These are phyloP conservation scores for Aratinga solstitialis DNA, from an alignment of 2,797 vertebrate species.

Conservation along the genomic window DNA sequence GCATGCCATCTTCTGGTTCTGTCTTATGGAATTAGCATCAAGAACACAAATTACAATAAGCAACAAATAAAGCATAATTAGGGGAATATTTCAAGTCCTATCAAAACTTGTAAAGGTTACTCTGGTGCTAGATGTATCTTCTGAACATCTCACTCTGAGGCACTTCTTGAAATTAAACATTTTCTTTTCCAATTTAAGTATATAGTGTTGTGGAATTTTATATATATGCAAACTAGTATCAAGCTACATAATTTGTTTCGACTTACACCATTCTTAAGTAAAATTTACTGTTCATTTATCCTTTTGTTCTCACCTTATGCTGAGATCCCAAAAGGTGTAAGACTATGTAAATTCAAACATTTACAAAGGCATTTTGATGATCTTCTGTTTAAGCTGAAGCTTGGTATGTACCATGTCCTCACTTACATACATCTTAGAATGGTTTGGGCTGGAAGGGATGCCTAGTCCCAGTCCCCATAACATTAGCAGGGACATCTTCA, in stretches of 20 bases:
- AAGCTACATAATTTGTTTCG: background rate
- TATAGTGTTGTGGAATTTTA: background rate
- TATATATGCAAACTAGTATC: background rate
- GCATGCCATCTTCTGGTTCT: slow-evolving; percentile 71
- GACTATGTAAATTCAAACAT: background rate
- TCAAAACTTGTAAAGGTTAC: slow-evolving; percentile 66
- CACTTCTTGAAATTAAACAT: background rate
- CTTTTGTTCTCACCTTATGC: background rate
- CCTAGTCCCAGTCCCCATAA: background rate
- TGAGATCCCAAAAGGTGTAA: background rate
- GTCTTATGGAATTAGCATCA: slow-evolving; percentile 77
- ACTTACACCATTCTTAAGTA: background rate
- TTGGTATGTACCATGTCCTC: background rate
- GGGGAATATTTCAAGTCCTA: slow-evolving; percentile 61
- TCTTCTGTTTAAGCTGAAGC: background rate
- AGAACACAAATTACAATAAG: slow-evolving; percentile 66
- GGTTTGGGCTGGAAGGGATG: background rate
- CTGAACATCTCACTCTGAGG: slow-evolving; percentile 20
- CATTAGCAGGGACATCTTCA: background rate
- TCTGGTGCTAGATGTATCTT: slow-evolving; percentile 43
- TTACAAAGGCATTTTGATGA: background rate
- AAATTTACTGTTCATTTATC: background rate
- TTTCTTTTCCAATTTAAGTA: background rate
- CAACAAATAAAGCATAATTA: slow-evolving; percentile 73
- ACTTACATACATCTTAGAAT: background rate